Evolutionary conservation across 2,888 invertebrate genomes (phyloP).

Genomic region (Cheilosia variabilis): DNA sequence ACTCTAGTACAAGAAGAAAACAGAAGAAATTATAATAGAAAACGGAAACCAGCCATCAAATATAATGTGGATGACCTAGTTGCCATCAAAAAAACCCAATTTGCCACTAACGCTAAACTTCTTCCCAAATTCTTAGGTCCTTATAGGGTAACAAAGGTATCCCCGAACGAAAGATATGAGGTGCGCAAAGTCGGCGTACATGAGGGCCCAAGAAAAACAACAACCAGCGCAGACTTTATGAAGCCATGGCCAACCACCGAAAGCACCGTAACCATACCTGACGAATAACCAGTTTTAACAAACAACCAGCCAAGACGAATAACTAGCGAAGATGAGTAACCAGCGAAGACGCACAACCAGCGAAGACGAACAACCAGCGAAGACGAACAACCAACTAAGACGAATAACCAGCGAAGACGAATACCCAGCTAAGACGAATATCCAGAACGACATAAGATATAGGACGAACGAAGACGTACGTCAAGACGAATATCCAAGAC

Average conservation of each 20-base stretch:
- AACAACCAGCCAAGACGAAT: not conserved
- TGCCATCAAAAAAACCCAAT: slow-evolving; percentile 14
- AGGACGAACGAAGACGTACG: too few relatives aligned
- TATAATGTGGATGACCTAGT: slow-evolving; percentile 24
- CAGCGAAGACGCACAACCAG: too few relatives aligned
- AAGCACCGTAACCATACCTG: too few relatives aligned
- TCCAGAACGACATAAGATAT: too few relatives aligned
- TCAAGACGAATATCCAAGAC: too few relatives aligned
- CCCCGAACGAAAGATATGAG: slow-evolving; percentile 6
- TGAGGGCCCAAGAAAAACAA: too few relatives aligned
- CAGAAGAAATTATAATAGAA: slow-evolving; percentile 2
- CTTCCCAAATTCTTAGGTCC: slow-evolving; percentile 26
- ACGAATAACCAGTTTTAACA: too few relatives aligned
- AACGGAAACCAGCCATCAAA: slow-evolving; percentile 1
- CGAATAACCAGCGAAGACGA: not conserved
- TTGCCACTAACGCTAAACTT: slow-evolving; percentile 3
- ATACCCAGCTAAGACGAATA: not conserved
- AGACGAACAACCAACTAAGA: not conserved
- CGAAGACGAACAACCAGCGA: not conserved
- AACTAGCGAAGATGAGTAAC: too few relatives aligned
- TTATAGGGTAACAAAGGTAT: slow-evolving; percentile 4
- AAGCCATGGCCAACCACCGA: slow-evolving; percentile 31
- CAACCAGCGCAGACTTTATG: too few relatives aligned
- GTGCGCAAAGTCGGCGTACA: too few relatives aligned
- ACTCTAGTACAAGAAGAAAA: slow-evolving; percentile 23